These are phyloP conservation scores for Phymatocera aterrima DNA, from an alignment of 2,888 invertebrate species.

Conservation along the genomic window DNA sequence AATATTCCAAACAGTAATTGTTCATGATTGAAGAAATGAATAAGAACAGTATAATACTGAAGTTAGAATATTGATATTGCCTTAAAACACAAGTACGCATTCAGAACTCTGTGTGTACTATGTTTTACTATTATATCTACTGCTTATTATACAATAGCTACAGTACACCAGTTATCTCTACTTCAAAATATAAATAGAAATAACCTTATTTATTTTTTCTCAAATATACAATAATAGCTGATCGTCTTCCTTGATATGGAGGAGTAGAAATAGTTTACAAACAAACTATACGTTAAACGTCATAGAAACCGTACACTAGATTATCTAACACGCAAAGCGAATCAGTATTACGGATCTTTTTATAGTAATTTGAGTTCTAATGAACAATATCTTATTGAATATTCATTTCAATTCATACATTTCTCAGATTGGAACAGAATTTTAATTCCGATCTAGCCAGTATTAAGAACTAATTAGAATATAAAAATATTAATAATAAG, in stretches of 20 bases:
- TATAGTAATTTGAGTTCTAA: background rate
- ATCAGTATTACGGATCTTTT: constrained; percentile 6
- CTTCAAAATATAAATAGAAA: constrained; percentile 12
- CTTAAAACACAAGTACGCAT: constrained; percentile 61
- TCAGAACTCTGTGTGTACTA: constrained; percentile 51
- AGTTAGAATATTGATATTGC: constrained; percentile 54
- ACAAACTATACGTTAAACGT: constrained; percentile 13
- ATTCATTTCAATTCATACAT: background rate
- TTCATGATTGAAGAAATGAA: background rate
- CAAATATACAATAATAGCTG: constrained; percentile 19
- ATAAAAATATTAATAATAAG: constrained; percentile 52
- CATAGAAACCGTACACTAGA: background rate
- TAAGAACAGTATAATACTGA: background rate
- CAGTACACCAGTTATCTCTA: constrained; percentile 33
- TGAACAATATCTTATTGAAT: background rate
- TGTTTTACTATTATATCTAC: constrained; percentile 40
- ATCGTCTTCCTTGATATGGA: constrained; percentile 38
- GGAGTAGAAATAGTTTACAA: constrained; percentile 38
- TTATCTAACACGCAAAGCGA: constrained; percentile 6
- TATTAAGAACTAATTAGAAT: background rate
- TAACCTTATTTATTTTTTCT: constrained; percentile 39
- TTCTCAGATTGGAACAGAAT: too few relatives aligned
- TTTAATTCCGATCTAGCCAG: background rate
- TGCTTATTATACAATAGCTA: constrained; percentile 39
- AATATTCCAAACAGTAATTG: background rate